Conservation (phyloP, 2,888 invertebrate genomes). For the Caenorhabditis sp. region DNA sequence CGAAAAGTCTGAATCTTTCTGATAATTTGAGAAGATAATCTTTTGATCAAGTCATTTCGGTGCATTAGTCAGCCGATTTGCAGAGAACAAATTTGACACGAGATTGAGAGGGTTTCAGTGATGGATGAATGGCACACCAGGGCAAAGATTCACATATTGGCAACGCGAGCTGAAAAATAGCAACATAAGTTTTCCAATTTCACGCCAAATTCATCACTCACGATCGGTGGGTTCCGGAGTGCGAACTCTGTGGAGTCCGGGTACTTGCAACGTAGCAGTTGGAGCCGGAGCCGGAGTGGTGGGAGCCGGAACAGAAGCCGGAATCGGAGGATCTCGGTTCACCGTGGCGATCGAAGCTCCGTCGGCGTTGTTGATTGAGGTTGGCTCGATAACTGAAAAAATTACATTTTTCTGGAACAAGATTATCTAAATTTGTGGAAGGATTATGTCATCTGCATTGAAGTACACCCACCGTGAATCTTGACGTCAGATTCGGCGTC, state of each 20-base stretch:
- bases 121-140: too few relatives aligned
- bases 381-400: constrained; percentile 69
- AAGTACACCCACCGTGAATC: too few relatives aligned
- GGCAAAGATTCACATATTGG: constrained; percentile 24
- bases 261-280: constrained; percentile 58
- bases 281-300: constrained; percentile 5
- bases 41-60: too few relatives aligned
- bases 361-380: constrained; percentile 62
- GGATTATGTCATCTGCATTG: too few relatives aligned
- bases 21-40: too few relatives aligned
- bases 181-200: neutral
- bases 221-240: constrained; percentile 42
- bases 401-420: neutral
- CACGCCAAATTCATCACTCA: constrained; percentile 7
- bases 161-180: constrained; percentile 30
- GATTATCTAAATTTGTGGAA: neutral
- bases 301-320: constrained; percentile 9
- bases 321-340: constrained; percentile 9
- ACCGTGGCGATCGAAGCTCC: constrained; percentile 47
- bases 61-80: too few relatives aligned
- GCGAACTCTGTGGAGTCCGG: constrained; percentile 20
- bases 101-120: neutral
- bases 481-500: constrained; percentile 71
- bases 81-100: constrained; percentile 2
- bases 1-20: too few relatives aligned